Evolutionary conservation across 2,888 invertebrate species (phyloP).

Genomic region (Phasia obesa): DNA sequence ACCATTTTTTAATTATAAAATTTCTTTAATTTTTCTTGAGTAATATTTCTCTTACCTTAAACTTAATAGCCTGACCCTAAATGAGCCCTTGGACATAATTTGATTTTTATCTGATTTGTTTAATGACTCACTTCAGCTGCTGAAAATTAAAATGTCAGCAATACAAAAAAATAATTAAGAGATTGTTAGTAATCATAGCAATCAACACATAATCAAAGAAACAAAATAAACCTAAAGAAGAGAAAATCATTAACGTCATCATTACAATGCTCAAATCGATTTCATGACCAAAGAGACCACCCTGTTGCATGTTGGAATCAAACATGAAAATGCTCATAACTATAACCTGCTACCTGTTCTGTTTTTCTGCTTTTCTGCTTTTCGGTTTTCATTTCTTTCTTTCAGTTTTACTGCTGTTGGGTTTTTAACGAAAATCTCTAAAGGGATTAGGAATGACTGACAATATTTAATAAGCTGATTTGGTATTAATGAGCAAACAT

Average conservation of each 20-base stretch:
- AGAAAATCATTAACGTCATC: constrained; percentile 35
- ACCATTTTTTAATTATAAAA: background rate
- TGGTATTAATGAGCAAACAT: constrained; percentile 60
- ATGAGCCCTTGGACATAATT: constrained; percentile 24
- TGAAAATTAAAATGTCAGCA: constrained; percentile 62
- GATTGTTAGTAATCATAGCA: constrained; percentile 40
- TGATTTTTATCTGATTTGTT: constrained; percentile 56
- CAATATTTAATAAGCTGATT: constrained; percentile 45
- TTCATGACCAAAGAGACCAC: constrained; percentile 67
- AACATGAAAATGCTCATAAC: constrained; percentile 33
- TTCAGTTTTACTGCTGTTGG: background rate
- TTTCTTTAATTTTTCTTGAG: background rate
- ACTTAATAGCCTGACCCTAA: constrained; percentile 25
- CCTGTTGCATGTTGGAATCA: constrained; percentile 64
- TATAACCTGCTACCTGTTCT: constrained; percentile 64
- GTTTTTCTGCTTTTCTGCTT: background rate
- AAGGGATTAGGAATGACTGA: constrained; percentile 59
- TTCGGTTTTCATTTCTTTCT: background rate
- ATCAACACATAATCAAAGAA: constrained; percentile 51
- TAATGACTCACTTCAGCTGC: constrained; percentile 47
- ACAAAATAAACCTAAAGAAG: constrained; percentile 14
- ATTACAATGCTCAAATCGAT: constrained; percentile 40
- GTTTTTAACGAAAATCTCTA: constrained; percentile 35
- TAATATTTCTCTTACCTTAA: background rate
- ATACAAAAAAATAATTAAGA: constrained; percentile 41